These are phyloP conservation scores for Ligdia adustata DNA, from an alignment of 2,888 invertebrate genomes.

Conservation along the genomic window DNA sequence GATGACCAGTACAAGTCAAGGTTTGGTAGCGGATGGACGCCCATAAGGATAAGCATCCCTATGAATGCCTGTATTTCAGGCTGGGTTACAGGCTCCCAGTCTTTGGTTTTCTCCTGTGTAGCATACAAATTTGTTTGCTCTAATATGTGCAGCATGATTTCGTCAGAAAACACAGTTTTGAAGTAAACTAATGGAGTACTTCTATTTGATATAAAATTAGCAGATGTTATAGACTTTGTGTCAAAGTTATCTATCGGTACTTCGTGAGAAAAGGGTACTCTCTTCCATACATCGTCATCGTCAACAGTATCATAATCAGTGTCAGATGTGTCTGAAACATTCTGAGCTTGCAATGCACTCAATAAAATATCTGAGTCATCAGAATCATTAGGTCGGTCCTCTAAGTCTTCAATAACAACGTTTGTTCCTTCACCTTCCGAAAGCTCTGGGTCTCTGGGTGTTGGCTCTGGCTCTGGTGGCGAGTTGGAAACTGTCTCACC, in stretches of 20 bases:
- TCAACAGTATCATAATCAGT: conserved; percentile 10
- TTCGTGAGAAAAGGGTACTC: conserved; percentile 21
- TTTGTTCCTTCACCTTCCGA: conserved; percentile 13
- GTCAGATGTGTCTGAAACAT: conserved; percentile 15
- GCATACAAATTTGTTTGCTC: conserved; percentile 25
- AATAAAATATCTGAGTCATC: conserved; percentile 17
- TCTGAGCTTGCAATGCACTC: conserved; percentile 13
- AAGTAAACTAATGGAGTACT: conserved; percentile 16
- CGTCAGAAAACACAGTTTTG: conserved; percentile 15
- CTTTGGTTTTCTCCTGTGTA: conserved; percentile 12
- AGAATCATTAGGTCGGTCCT: conserved; percentile 16
- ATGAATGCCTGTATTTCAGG: conserved; percentile 20
- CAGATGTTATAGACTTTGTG: conserved; percentile 15
- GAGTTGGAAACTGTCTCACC: conserved; percentile 16
- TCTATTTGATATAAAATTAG: conserved; percentile 18
- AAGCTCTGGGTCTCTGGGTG: conserved; percentile 15
- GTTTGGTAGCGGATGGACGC: conserved; percentile 19
- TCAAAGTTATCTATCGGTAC: conserved; percentile 21
- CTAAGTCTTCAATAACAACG: conserved; percentile 12
- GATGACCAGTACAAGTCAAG: conserved; percentile 24
- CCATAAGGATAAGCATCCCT: conserved; percentile 22
- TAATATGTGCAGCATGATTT: conserved; percentile 14
- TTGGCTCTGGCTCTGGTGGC: no score
- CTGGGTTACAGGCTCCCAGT: conserved; percentile 21
- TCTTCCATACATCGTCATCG: conserved; percentile 22